Conservation (phyloP, 53 echinoderm and acorn worm genomes). For the Echinometra lucunter region DNA sequence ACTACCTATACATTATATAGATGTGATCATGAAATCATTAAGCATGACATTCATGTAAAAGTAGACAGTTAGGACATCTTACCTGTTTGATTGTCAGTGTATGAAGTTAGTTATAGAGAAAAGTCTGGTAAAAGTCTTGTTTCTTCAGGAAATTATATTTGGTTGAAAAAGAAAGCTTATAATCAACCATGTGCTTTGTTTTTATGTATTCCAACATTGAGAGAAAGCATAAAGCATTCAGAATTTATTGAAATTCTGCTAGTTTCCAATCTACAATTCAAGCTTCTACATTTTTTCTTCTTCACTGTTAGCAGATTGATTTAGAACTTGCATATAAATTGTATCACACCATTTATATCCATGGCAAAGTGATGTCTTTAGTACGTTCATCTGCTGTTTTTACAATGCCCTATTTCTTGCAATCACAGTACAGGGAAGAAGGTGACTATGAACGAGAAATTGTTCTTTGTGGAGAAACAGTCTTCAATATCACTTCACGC, state of each 20-base stretch:
- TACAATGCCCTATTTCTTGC: background rate
- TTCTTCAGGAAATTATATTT: too few relatives aligned
- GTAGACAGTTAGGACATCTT: too few relatives aligned
- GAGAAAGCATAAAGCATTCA: too few relatives aligned
- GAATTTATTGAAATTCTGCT: background rate
- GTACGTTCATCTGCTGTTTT: background rate
- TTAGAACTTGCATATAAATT: background rate
- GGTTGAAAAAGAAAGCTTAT: too few relatives aligned
- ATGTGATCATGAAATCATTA: too few relatives aligned
- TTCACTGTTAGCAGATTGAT: background rate
- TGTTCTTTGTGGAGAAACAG: slow-evolving; percentile 7
- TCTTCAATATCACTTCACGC: slow-evolving; percentile 1
- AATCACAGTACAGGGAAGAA: slow-evolving; percentile 54
- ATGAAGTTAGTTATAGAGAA: too few relatives aligned
- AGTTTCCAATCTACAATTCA: background rate
- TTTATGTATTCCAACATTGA: too few relatives aligned
- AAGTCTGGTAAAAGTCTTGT: too few relatives aligned
- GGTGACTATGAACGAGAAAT: slow-evolving; percentile 40
- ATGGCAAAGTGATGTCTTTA: background rate
- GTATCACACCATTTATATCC: background rate
- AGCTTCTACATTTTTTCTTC: background rate
- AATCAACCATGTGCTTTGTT: too few relatives aligned
- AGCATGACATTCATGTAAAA: too few relatives aligned
- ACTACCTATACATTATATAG: too few relatives aligned
- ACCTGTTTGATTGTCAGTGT: too few relatives aligned